phyloP scores from a whole-genome alignment of 2,888 invertebrate genomes.

The Pyrrhosoma nymphula region DNA sequence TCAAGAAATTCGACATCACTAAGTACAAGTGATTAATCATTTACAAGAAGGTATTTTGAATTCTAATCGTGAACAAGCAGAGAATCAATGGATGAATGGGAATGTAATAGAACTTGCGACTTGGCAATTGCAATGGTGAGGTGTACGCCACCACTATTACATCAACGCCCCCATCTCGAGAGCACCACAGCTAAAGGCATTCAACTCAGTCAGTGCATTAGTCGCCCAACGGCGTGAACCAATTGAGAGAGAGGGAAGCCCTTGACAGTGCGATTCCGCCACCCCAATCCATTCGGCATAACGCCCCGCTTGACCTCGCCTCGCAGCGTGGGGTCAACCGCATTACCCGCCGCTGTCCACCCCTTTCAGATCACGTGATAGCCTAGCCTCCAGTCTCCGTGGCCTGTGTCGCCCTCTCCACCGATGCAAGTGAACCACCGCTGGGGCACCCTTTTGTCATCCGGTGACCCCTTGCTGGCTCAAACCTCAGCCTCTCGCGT shows the following conservation, averaged over 20 bases:
- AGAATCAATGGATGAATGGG: not conserved
- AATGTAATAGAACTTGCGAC: not conserved
- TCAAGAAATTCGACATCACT: no score
- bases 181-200: not conserved
- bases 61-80: no score
- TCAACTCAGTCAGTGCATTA: not conserved
- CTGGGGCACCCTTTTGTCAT: not conserved
- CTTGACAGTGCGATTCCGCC: not conserved
- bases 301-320: constrained; percentile 40
- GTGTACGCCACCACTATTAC: not conserved
- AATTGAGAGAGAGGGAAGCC: not conserved
- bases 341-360: not conserved
- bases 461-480: not conserved
- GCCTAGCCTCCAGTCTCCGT: not conserved
- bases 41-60: no score
- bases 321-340: constrained; percentile 18
- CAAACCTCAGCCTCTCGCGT: not conserved
- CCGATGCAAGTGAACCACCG: not conserved
- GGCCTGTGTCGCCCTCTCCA: not conserved
- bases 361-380: constrained; percentile 12
- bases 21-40: no score
- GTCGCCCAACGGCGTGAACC: not conserved
- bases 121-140: not conserved
- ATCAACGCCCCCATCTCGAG: not conserved
- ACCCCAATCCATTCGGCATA: not conserved